Conservation (phyloP, 1,140 invertebrate species). For the Heterodera schachtii region DNA sequence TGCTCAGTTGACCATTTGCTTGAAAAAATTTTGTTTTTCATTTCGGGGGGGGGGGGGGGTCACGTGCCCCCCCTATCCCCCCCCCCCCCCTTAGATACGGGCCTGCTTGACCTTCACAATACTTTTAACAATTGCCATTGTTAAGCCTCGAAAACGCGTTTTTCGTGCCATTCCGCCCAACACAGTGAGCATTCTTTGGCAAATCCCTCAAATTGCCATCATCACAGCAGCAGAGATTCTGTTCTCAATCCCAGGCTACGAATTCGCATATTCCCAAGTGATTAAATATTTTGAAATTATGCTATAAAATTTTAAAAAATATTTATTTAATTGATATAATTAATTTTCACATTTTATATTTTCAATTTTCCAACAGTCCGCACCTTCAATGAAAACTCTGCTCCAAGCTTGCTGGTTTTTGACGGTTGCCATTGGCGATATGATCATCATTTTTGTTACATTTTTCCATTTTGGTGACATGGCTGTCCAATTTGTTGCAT, state of each 20-base stretch:
- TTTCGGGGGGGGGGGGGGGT: too few relatives aligned
- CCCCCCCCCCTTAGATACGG: too few relatives aligned
- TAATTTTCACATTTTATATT: not conserved
- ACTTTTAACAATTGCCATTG: too few relatives aligned
- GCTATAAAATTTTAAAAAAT: not conserved
- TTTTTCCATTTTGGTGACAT: constrained; percentile 62
- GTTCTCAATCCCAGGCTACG: constrained; percentile 63
- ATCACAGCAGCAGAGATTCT: constrained; percentile 64
- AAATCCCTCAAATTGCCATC: constrained; percentile 61
- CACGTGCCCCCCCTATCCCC: too few relatives aligned
- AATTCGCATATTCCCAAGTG: constrained; percentile 62
- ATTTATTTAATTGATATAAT: not conserved
- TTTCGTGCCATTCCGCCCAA: constrained; percentile 72
- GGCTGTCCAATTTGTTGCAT: constrained; percentile 61
- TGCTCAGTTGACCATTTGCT: too few relatives aligned
- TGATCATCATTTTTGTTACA: constrained; percentile 40
- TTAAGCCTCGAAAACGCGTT: constrained; percentile 27
- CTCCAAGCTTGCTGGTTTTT: constrained; percentile 84
- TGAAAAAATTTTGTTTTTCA: too few relatives aligned
- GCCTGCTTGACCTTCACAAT: too few relatives aligned
- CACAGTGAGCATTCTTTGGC: constrained; percentile 58
- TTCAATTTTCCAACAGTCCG: constrained; percentile 45
- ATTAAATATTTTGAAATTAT: too few relatives aligned
- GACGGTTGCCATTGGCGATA: constrained; percentile 72
- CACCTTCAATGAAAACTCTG: constrained; percentile 70